phyloP scores from a whole-genome alignment of 2,797 vertebrate genomes.

The Enteromius radiatus region DNA sequence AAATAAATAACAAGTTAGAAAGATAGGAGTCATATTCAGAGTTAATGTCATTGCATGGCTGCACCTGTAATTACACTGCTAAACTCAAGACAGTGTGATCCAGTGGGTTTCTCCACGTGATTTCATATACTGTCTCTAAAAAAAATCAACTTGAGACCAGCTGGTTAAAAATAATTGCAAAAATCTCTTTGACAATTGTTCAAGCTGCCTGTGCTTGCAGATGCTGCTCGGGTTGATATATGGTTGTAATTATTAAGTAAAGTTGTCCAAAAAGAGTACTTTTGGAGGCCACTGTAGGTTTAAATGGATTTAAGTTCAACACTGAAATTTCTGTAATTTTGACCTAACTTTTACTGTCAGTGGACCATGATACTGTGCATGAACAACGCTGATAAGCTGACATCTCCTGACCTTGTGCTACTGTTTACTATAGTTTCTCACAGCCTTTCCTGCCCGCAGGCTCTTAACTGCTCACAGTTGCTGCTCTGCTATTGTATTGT shows the following conservation, averaged over 20 bases:
- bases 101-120: not conserved
- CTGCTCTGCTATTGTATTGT: conserved; percentile 44
- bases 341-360: conserved; percentile 1
- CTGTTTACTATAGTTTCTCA: conserved; percentile 51
- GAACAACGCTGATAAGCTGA: conserved; percentile 29
- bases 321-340: not conserved
- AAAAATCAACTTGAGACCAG: not conserved
- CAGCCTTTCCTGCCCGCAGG: conserved; percentile 20
- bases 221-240: not conserved
- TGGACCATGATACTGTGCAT: conserved; percentile 18
- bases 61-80: not conserved
- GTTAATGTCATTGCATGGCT: not conserved
- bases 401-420: conserved; percentile 54
- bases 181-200: not conserved
- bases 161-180: conserved; percentile 8
- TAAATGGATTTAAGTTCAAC: not conserved
- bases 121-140: not conserved
- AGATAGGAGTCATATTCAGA: not conserved
- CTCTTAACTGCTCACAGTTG: conserved; percentile 35
- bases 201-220: not conserved
- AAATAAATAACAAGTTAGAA: not conserved
- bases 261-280: conserved; percentile 1
- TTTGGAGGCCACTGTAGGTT: not conserved
- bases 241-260: not conserved
- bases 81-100: not conserved